A percentile compares a stretch with the other conserved stretches of the same genome.
Conservation (phyloP, 2,888 invertebrate species). For the Petrolisthes cinctipes region DNA sequence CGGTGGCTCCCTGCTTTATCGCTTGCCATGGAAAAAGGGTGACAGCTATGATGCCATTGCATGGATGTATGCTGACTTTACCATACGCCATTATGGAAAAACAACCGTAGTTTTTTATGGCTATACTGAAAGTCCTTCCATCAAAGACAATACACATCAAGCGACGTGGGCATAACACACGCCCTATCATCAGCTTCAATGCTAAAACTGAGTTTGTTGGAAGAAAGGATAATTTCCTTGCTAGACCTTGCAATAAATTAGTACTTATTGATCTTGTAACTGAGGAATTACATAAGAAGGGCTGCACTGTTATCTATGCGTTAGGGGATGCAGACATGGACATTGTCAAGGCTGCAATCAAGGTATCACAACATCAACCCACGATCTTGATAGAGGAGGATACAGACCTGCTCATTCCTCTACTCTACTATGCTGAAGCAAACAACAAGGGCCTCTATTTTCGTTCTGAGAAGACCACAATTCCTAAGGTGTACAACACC, state of each 20-base stretch:
- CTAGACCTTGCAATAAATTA: neutral
- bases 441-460: too few relatives aligned
- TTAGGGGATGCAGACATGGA: neutral
- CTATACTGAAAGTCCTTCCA: neutral
- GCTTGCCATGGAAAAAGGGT: slow-evolving; percentile 7
- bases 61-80: slow-evolving; percentile 5
- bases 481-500: neutral
- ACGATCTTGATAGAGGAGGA: too few relatives aligned
- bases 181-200: neutral
- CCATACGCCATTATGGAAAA: neutral
- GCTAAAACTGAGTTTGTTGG: neutral
- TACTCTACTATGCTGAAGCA: too few relatives aligned
- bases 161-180: neutral
- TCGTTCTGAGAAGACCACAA: neutral
- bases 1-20: slow-evolving; percentile 15
- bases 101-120: neutral
- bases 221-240: neutral
- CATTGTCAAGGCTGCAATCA: neutral
- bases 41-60: neutral
- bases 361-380: neutral
- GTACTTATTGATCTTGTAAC: slow-evolving; percentile 1
- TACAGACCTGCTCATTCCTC: too few relatives aligned
- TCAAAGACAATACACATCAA: slow-evolving; percentile 15
- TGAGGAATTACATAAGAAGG: neutral
- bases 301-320: neutral